phyloP scores from a whole-genome alignment of 2,888 invertebrate species.

The Nomada fucata region DNA sequence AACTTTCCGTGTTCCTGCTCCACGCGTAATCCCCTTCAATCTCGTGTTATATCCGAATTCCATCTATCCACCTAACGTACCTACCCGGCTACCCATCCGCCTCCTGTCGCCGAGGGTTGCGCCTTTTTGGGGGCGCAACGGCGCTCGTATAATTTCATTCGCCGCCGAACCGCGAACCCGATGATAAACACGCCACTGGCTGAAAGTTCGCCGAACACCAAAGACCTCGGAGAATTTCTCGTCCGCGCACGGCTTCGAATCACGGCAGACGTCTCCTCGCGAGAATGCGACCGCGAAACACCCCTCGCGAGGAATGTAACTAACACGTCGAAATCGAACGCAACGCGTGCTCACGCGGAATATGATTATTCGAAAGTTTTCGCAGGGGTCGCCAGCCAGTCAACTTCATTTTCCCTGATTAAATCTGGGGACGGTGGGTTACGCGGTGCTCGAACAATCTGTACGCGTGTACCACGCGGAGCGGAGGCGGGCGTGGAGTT shows the following conservation, averaged over 20 bases:
- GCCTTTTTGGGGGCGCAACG: constrained; percentile 75
- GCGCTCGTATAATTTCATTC: constrained; percentile 78
- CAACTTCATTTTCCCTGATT: constrained; percentile 47
- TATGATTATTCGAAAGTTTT: constrained; percentile 19
- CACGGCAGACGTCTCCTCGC: constrained; percentile 10
- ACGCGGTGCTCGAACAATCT: constrained; percentile 1
- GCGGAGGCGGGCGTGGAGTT: background rate
- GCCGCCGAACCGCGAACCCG: constrained; percentile 71
- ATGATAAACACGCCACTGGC: constrained; percentile 79
- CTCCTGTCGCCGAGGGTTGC: constrained; percentile 27
- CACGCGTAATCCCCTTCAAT: constrained; percentile 52
- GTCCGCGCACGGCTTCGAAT: constrained; percentile 46
- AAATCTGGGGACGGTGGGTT: constrained; percentile 33
- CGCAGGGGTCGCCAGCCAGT: constrained; percentile 26
- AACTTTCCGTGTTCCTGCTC: constrained; percentile 45
- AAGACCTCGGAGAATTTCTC: constrained; percentile 18
- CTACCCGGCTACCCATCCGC: constrained; percentile 19
- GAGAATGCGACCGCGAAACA: constrained; percentile 15
- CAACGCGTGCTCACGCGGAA: background rate
- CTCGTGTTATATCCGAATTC: constrained; percentile 57
- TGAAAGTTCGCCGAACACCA: constrained; percentile 50
- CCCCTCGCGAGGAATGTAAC: background rate
- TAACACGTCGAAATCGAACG: constrained; percentile 12
- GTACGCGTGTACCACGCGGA: background rate
- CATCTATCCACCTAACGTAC: constrained; percentile 37